Percentiles rank a stretch among this genome's conserved stretches.
phyloP scores from a whole-genome alignment of 2,797 vertebrate genomes.

The Margarornis squamiger region DNA sequence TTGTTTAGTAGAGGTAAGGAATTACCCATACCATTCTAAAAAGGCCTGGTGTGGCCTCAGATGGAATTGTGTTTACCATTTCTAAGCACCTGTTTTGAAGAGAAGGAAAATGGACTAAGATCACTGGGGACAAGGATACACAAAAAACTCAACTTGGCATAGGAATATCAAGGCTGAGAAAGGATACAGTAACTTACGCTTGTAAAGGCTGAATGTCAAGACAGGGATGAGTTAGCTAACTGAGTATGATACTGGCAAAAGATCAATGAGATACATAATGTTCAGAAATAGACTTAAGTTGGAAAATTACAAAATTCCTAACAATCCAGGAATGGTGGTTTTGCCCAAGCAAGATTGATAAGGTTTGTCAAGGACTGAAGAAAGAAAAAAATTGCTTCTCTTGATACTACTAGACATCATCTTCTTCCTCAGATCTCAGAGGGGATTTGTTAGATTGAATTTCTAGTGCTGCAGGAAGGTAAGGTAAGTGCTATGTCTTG shows the following conservation, averaged over 20 bases:
- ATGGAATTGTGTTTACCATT: not conserved
- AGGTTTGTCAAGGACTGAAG: not conserved
- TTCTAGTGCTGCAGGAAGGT: not conserved
- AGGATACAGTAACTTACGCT: not conserved
- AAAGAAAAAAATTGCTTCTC: not conserved
- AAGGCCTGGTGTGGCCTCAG: not conserved
- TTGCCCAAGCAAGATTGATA: not conserved
- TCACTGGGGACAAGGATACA: not conserved
- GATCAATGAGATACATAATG: not conserved
- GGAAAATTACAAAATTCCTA: conserved; percentile 12
- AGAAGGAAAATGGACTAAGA: not conserved
- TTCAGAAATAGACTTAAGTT: not conserved
- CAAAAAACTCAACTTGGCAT: not conserved
- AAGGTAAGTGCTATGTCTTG: not conserved
- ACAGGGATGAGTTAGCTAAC: not conserved
- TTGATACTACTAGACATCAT: not conserved
- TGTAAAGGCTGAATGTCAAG: not conserved
- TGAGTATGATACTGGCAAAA: not conserved
- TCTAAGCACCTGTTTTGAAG: not conserved
- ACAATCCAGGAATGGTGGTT: not conserved
- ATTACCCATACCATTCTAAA: not conserved
- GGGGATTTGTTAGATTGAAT: not conserved
- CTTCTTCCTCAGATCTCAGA: not conserved
- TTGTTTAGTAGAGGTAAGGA: not conserved
- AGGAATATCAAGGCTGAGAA: not conserved